Conservation (phyloP, 1,140 invertebrate species). For the Pseudomyrmex concolor region DNA sequence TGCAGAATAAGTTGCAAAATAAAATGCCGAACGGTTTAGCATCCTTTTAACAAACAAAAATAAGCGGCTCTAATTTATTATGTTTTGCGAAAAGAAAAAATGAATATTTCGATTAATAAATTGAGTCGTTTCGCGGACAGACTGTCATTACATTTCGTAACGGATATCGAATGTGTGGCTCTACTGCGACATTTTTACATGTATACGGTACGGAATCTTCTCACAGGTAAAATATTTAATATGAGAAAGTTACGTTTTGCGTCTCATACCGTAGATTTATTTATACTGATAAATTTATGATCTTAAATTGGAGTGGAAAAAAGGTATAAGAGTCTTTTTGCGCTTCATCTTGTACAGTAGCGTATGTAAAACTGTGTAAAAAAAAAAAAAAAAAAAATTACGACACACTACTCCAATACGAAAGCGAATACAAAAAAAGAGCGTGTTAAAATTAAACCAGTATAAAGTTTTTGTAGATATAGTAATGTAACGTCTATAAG, state of each 20-base stretch:
- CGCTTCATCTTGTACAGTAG: constrained; percentile 52
- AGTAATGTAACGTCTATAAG: constrained; percentile 49
- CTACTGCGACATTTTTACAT: constrained; percentile 14
- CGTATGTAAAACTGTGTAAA: constrained; percentile 48
- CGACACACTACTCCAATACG: constrained; percentile 42
- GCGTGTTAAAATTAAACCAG: constrained; percentile 44
- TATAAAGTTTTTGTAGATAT: constrained; percentile 45
- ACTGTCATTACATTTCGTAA: constrained; percentile 12
- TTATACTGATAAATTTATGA: constrained; percentile 40
- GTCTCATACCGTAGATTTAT: constrained; percentile 33
- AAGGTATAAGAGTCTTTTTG: constrained; percentile 22
- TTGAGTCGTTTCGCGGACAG: constrained; percentile 6
- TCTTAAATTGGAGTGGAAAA: constrained; percentile 34
- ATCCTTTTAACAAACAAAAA: constrained; percentile 21
- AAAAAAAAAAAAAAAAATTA: constrained; percentile 32
- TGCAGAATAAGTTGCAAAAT: too few species aligned
- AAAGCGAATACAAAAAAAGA: constrained; percentile 8
- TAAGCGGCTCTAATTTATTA: constrained; percentile 47
- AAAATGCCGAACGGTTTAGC: too few species aligned
- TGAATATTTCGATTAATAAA: constrained; percentile 33
- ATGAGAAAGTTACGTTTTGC: constrained; percentile 31
- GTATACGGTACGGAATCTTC: constrained; percentile 22
- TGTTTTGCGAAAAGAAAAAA: constrained; percentile 18
- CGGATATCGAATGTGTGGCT: neutral
- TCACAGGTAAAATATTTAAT: neutral